Evolutionary conservation across 1,140 invertebrate species (phyloP).

Genomic region (Calycopis cecrops): DNA sequence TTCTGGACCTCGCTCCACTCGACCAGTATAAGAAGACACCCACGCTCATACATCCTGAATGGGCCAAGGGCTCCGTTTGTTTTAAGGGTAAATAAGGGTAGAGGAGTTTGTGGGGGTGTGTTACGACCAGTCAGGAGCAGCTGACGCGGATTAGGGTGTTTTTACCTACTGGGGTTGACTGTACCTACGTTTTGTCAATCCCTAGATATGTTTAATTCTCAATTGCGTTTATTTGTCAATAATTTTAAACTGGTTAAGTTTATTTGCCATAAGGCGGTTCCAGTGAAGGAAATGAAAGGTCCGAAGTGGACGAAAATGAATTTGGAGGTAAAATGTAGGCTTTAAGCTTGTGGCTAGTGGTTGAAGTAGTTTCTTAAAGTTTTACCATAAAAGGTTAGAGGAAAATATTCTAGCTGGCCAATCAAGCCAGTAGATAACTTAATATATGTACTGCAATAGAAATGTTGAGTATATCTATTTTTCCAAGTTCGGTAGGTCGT

Average conservation of each 20-base stretch:
- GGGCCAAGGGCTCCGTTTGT: slow-evolving; percentile 14
- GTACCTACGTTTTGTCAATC: slow-evolving; percentile 32
- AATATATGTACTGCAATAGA: too few relatives aligned
- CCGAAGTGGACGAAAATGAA: too few relatives aligned
- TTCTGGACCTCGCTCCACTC: slow-evolving; percentile 25
- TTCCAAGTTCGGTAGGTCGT: too few relatives aligned
- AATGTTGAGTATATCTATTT: too few relatives aligned
- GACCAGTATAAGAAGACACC: slow-evolving; percentile 3
- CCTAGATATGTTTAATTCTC: slow-evolving; percentile 16
- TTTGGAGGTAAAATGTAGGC: too few relatives aligned
- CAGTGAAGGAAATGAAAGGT: too few relatives aligned
- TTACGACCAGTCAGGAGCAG: slow-evolving; percentile 64
- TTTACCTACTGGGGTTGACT: slow-evolving; percentile 59
- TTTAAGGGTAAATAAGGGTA: slow-evolving; percentile 51
- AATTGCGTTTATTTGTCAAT: slow-evolving; percentile 15
- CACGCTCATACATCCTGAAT: slow-evolving; percentile 10
- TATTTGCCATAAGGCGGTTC: too few relatives aligned
- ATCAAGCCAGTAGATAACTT: too few relatives aligned
- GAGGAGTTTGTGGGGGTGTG: slow-evolving; percentile 34
- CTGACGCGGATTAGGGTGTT: slow-evolving; percentile 70
- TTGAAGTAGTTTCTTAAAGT: too few relatives aligned
- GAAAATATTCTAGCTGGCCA: too few relatives aligned
- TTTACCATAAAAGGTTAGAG: too few relatives aligned
- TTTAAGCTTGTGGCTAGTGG: too few relatives aligned
- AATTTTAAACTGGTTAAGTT: neutral